These are phyloP conservation scores for Zelleria hepariella DNA, from an alignment of 2,888 invertebrate genomes.

Conservation along the genomic window DNA sequence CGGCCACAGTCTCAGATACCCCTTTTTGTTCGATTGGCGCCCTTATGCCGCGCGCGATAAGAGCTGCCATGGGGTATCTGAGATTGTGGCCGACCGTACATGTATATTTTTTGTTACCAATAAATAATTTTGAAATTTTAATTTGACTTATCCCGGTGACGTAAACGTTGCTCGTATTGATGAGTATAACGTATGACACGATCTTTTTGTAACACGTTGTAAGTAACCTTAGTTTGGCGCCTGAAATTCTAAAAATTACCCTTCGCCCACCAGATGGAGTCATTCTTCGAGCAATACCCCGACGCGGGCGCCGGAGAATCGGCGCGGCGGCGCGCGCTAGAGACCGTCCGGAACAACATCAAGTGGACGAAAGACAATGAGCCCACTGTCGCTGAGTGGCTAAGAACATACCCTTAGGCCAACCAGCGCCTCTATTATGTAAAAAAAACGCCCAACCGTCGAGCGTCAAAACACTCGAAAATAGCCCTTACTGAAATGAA, in stretches of 20 bases:
- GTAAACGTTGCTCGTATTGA: neutral
- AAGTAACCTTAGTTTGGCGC: too few relatives aligned
- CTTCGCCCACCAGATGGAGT: slow-evolving; percentile 74
- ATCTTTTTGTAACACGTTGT: neutral
- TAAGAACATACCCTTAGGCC: too few relatives aligned
- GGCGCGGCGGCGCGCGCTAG: slow-evolving; percentile 81
- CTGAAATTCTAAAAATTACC: neutral
- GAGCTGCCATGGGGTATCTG: too few relatives aligned
- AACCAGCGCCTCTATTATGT: too few relatives aligned
- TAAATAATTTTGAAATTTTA: neutral
- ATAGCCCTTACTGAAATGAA: too few relatives aligned
- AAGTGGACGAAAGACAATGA: slow-evolving; percentile 80
- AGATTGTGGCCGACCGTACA: too few relatives aligned
- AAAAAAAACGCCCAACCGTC: too few relatives aligned
- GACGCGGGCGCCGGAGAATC: slow-evolving; percentile 89
- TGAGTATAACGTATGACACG: neutral
- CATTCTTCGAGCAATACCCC: slow-evolving; percentile 84
- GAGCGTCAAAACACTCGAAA: too few relatives aligned
- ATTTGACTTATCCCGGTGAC: neutral
- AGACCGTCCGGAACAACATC: slow-evolving; percentile 84
- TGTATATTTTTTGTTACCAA: too few relatives aligned
- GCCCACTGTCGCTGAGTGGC: slow-evolving; percentile 73
- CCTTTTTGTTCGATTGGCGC: too few relatives aligned
- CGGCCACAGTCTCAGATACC: too few relatives aligned
- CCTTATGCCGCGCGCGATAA: too few relatives aligned